Conservation (phyloP, 1,140 invertebrate genomes). For the Temnothorax curvispinosus region DNA sequence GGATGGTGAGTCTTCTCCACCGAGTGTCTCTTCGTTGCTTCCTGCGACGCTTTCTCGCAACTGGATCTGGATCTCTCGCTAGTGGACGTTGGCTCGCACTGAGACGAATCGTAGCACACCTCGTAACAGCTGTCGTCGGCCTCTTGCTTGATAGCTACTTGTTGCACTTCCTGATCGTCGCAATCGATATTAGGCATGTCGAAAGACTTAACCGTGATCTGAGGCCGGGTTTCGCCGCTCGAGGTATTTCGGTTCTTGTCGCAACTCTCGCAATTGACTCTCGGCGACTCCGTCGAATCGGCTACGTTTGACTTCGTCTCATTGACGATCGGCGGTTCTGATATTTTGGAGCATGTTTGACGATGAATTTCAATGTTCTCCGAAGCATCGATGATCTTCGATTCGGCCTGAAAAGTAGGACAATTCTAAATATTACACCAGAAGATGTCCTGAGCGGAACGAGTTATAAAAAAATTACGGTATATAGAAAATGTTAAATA, state of each 20-base stretch:
- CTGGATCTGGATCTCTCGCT: slow-evolving; percentile 54
- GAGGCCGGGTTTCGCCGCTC: slow-evolving; percentile 14
- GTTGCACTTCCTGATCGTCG: slow-evolving; percentile 76
- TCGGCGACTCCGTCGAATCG: background rate
- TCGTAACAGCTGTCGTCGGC: slow-evolving; percentile 57
- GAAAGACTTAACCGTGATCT: slow-evolving; percentile 78
- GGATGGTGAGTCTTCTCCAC: slow-evolving; percentile 77
- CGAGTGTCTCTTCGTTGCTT: slow-evolving; percentile 60
- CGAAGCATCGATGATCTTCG: background rate
- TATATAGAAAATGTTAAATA: background rate
- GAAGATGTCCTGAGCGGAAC: background rate
- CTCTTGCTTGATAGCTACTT: slow-evolving; percentile 71
- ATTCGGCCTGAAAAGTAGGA: slow-evolving; percentile 46
- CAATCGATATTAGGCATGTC: slow-evolving; percentile 83
- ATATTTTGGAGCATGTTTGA: background rate
- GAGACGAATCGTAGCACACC: slow-evolving; percentile 29
- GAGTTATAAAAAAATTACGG: background rate
- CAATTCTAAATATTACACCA: background rate
- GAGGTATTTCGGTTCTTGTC: slow-evolving; percentile 34
- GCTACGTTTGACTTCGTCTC: background rate
- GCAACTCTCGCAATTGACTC: slow-evolving; percentile 48
- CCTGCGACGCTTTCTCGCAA: slow-evolving; percentile 33
- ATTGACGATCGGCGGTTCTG: background rate
- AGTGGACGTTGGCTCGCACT: slow-evolving; percentile 55
- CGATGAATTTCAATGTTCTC: background rate